Evolutionary conservation across 1,140 invertebrate genomes (phyloP).

Genomic region (Leucophenga varia): DNA sequence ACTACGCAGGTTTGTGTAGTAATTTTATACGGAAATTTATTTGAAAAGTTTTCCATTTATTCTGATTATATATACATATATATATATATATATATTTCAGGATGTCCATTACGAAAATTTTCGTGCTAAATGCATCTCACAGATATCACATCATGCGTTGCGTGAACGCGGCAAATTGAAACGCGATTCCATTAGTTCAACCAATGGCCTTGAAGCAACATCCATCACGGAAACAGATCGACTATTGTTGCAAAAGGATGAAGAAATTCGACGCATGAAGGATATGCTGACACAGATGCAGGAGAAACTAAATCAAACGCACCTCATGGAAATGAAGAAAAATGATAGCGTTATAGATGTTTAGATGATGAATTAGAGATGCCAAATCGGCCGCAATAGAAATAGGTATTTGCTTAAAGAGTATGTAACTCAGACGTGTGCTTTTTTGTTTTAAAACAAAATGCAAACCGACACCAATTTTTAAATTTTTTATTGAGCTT

Average conservation of each 20-base stretch:
- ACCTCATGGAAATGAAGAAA: conserved; percentile 65
- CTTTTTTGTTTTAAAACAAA: too few species aligned
- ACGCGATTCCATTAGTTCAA: conserved; percentile 76
- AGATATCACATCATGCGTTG: conserved; percentile 83
- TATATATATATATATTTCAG: too few species aligned
- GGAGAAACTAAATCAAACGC: conserved; percentile 84
- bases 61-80: too few species aligned
- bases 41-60: neutral
- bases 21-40: neutral
- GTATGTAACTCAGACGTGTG: too few species aligned
- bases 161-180: conserved; percentile 83
- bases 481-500: too few species aligned
- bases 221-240: conserved; percentile 82
- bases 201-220: conserved; percentile 69
- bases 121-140: conserved; percentile 84
- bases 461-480: too few species aligned
- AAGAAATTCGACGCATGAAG: conserved; percentile 94
- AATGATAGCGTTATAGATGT: conserved; percentile 81
- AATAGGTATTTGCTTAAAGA: too few species aligned
- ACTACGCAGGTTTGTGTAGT: conserved; percentile 76
- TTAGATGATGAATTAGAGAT: conserved; percentile 57
- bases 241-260: conserved; percentile 86
- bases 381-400: too few species aligned
- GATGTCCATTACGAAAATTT: conserved; percentile 97
- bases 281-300: conserved; percentile 97